Conservation (phyloP, 2,888 invertebrate species). For the Strigamia transsilvanica region DNA sequence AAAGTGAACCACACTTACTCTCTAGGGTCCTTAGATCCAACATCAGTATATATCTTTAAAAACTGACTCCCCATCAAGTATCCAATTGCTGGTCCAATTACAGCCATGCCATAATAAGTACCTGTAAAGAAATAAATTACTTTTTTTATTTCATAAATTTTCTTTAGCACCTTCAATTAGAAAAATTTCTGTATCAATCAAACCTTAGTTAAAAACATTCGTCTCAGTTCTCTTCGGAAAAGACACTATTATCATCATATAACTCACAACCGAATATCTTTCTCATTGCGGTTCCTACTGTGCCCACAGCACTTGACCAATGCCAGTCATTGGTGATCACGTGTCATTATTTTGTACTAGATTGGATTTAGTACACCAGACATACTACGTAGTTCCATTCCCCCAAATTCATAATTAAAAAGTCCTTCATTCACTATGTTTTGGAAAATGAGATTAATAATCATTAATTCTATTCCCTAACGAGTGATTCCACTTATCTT, state of each 20-base stretch:
- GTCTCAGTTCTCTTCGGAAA: not conserved
- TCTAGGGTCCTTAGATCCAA: slow-evolving; percentile 71
- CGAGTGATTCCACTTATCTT: not conserved
- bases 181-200: not conserved
- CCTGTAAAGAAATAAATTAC: slow-evolving; percentile 67
- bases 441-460: slow-evolving; percentile 24
- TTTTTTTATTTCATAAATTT: not conserved
- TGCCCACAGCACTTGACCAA: no score
- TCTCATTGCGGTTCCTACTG: not conserved
- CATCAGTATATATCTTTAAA: slow-evolving; percentile 79
- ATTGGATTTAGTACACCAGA: no score
- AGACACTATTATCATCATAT: not conserved
- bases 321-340: no score
- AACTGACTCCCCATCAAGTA: slow-evolving; percentile 85
- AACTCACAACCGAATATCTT: not conserved
- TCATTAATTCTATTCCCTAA: slow-evolving; percentile 13
- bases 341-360: no score
- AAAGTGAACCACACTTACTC: slow-evolving; percentile 69
- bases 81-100: slow-evolving; percentile 83
- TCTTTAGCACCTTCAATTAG: not conserved
- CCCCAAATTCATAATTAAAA: slow-evolving; percentile 3
- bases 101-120: slow-evolving; percentile 83
- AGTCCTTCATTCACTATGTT: not conserved
- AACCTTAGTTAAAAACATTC: not conserved
- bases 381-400: no score